Evolutionary conservation across 2,888 invertebrate genomes (phyloP).

Genomic region (Heliconius aoede): DNA sequence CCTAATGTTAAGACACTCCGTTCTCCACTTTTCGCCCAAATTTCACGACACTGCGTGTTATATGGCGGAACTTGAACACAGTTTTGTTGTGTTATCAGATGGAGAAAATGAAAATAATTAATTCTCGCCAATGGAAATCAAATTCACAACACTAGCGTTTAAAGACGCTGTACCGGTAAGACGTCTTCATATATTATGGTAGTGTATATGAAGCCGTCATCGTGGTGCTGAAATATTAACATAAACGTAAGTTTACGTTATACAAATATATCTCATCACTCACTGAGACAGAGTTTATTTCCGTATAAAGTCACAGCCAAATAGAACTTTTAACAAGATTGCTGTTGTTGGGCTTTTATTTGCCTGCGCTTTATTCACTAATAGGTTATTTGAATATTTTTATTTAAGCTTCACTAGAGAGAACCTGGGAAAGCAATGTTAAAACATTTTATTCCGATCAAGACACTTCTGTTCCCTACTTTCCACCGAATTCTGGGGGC

Average conservation of each 20-base stretch:
- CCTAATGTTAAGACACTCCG: no score
- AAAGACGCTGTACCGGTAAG: neutral
- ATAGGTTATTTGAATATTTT: neutral
- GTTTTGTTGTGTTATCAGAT: no score
- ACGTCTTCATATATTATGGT: no score
- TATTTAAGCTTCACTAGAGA: neutral
- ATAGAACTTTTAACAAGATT: conserved; percentile 46
- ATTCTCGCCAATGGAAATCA: no score
- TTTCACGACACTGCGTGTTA: no score
- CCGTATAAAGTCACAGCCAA: conserved; percentile 39
- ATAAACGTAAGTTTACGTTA: no score
- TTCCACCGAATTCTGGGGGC: neutral
- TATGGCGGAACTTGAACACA: no score
- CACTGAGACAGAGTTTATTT: conserved; percentile 40
- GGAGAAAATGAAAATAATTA: no score
- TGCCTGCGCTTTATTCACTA: conserved; percentile 34
- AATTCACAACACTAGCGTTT: neutral
- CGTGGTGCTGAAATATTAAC: no score
- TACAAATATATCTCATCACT: no score
- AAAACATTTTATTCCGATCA: neutral
- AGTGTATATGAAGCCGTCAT: no score
- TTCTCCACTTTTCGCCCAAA: no score
- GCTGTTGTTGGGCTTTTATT: conserved; percentile 39
- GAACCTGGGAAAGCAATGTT: neutral
- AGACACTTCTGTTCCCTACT: neutral